Evolutionary conservation across 2,888 invertebrate species (phyloP), one percentile per base, ranked within the genome.

Genomic region (Drosophila meridiana): DNA sequence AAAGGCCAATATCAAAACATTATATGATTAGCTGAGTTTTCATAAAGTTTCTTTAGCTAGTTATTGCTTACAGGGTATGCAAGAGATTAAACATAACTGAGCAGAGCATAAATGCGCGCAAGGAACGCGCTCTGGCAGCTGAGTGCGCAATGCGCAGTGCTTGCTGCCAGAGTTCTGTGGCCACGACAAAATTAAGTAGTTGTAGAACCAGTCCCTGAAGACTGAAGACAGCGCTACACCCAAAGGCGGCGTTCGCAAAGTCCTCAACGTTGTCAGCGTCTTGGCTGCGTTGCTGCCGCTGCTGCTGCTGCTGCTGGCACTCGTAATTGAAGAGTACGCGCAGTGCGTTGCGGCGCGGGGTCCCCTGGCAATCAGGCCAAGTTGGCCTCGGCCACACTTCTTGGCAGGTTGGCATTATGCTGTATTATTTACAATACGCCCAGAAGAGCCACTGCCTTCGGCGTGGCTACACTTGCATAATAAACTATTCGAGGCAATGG

Each of bases 311-410:
- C n/a, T 65, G 68, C 63, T 78, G 78, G 68, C 70, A 79, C 43
- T 73, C 73, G 79, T 87, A 89, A 89, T 89, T 87, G 86, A 87
- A 89, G 86, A 78, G 90, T 87, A 76, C 73, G 75, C 32, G 20
- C n/a, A 28, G 32, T 52, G 50, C 87, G 80, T 52, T 52, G 52
- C 26, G 40, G 48, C 56, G 40, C 50, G 65, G 52, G 13, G 48
- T 82, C 85, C 83, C 77, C 50, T 69, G 79, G 66, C 80, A 82
- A 82, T 78, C 79, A 68, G 71, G 60, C 70, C 70, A 67, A 73
- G 65, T 59, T 75, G 47, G 62, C 48, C 59, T 55, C 55, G 67
- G 73, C 72, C 74, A 77, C 82, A 82, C 73, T 86, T 75, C 69
- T 82, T 73, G 82, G 67, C 77, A 83, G 73, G 71, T 84, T 85